Percentiles rank a stretch among this genome's conserved stretches.
These are phyloP conservation scores for Philhelius pedissequus DNA, from an alignment of 2,888 invertebrate genomes.

Conservation along the genomic window DNA sequence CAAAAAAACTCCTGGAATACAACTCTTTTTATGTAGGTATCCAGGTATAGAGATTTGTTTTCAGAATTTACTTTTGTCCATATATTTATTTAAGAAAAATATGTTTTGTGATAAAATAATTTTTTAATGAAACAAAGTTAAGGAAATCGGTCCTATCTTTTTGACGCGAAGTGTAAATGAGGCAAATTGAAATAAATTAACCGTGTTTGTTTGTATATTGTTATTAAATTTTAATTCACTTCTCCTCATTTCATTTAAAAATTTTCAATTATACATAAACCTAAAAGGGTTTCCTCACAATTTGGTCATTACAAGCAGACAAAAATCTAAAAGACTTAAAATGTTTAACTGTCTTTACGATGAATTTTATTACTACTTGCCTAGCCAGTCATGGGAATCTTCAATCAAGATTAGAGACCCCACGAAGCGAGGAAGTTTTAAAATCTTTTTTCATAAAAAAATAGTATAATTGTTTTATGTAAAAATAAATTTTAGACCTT, in stretches of 20 bases:
- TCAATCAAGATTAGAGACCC: constrained; percentile 45
- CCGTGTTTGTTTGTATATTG: not conserved
- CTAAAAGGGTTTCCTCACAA: constrained; percentile 42
- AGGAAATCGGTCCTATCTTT: too few relatives aligned
- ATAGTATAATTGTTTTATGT: not conserved
- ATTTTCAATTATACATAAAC: constrained; percentile 4
- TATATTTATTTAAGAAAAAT: too few relatives aligned
- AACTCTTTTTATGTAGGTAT: too few relatives aligned
- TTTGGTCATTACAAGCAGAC: constrained; percentile 31
- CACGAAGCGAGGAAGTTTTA: constrained; percentile 7
- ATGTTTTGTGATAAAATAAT: not conserved
- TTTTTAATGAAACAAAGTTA: not conserved
- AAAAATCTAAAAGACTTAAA: not conserved
- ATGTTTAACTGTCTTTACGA: not conserved
- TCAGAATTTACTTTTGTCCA: too few relatives aligned
- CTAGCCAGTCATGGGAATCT: constrained; percentile 21
- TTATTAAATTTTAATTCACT: not conserved
- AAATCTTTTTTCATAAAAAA: not conserved
- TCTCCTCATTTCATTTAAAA: constrained; percentile 20
- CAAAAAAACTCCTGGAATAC: too few relatives aligned
- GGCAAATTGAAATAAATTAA: not conserved
- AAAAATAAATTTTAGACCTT: not conserved
- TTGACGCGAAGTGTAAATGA: not conserved
- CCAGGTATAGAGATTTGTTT: too few relatives aligned
- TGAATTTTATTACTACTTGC: constrained; percentile 13